These are phyloP conservation scores for Lamellibrachia satsuma DNA, from an alignment of 2,888 invertebrate species.

Conservation along the genomic window DNA sequence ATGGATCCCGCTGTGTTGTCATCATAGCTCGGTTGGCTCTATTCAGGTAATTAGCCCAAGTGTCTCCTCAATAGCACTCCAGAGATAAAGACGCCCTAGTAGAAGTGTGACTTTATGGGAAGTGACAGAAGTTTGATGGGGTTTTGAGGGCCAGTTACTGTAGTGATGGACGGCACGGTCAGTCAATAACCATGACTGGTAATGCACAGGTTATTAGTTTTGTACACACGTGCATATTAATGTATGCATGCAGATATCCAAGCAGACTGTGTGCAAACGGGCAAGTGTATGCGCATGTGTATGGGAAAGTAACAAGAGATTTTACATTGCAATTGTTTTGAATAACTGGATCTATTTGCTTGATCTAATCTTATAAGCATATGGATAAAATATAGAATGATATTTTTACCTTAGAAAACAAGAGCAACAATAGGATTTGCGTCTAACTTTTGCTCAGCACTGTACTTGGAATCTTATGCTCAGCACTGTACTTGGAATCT, in stretches of 20 bases:
- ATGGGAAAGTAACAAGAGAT: not conserved
- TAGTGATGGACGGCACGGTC: not conserved
- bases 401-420: too few relatives aligned
- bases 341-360: too few relatives aligned
- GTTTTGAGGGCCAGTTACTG: not conserved
- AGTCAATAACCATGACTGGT: not conserved
- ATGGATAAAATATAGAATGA: too few relatives aligned
- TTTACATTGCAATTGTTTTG: too few relatives aligned
- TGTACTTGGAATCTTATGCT: too few relatives aligned
- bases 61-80: not conserved
- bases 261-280: not conserved
- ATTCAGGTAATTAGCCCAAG: conserved; percentile 9
- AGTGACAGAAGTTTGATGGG: not conserved
- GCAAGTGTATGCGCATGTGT: not conserved
- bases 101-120: not conserved
- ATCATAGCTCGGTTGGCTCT: not conserved
- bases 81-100: not conserved
- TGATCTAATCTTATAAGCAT: too few relatives aligned
- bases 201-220: not conserved
- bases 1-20: not conserved
- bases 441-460: too few relatives aligned
- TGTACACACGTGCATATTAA: not conserved
- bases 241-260: not conserved
- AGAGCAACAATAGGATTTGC: too few relatives aligned
- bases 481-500: too few relatives aligned